Conservation (phyloP, 2,113 vertebrate species). For the Leucoraja erinaceus region DNA sequence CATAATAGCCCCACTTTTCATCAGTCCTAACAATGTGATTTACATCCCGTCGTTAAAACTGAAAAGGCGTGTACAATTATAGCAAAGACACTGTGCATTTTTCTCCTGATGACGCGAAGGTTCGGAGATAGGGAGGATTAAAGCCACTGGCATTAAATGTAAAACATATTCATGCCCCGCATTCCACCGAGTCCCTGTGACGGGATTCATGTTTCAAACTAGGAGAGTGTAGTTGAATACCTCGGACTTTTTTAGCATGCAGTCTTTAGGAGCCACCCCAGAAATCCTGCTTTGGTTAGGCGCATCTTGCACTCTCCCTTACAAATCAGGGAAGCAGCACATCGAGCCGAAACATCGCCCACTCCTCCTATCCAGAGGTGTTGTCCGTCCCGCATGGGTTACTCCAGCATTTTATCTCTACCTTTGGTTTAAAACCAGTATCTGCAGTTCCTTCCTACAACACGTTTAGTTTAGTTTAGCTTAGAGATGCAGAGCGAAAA, state of each 20-base stretch:
- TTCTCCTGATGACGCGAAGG: not conserved
- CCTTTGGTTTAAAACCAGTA: no score
- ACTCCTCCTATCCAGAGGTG: no score
- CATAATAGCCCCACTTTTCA: not conserved
- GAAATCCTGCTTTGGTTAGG: not conserved
- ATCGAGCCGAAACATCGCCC: not conserved
- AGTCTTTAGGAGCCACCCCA: not conserved
- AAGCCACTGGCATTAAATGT: not conserved
- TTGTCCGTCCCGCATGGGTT: no score
- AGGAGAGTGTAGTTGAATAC: not conserved
- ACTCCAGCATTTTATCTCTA: no score
- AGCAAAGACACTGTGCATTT: not conserved
- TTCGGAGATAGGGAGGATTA: not conserved
- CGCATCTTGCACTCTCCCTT: not conserved
- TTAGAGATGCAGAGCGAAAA: no score
- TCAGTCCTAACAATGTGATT: not conserved
- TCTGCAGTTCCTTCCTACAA: no score
- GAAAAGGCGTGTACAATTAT: not conserved
- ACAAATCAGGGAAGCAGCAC: not conserved
- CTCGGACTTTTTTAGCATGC: not conserved
- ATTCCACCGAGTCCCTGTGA: not conserved
- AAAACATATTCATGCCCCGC: not conserved
- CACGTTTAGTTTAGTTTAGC: no score
- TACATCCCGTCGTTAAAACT: not conserved
- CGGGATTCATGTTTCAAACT: constrained; percentile 16